phyloP scores from a whole-genome alignment of 2,113 vertebrate genomes.

The Paratilapia polleni region DNA sequence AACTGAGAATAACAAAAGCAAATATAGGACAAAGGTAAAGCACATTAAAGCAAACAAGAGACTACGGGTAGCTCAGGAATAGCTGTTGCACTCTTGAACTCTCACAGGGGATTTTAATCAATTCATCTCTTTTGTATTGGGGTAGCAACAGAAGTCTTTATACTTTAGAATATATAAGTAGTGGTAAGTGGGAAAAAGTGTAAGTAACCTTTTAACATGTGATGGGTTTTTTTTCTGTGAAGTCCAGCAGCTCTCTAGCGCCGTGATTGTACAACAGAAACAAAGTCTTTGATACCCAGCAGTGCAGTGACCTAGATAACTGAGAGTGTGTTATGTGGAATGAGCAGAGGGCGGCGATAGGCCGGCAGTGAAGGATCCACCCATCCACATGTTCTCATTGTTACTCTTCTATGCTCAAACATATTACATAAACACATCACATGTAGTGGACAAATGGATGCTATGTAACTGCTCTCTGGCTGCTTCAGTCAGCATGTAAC shows the following conservation, averaged over 20 bases:
- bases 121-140: fast-evolving
- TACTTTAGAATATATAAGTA: neutral
- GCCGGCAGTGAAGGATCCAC: constrained; percentile 25
- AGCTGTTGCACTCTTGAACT: neutral
- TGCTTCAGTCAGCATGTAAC: constrained; percentile 22
- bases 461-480: constrained; percentile 39
- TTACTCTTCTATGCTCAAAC: constrained; percentile 9
- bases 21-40: neutral
- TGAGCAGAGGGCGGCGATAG: neutral
- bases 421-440: constrained; percentile 68
- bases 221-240: neutral
- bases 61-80: fast-evolving
- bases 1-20: neutral
- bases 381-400: constrained; percentile 52
- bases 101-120: neutral
- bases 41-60: neutral
- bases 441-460: constrained; percentile 51
- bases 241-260: neutral
- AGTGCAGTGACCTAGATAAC: constrained; percentile 57
- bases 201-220: neutral
- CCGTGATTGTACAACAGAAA: neutral
- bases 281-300: constrained; percentile 14
- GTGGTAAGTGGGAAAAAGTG: neutral
- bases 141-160: neutral
- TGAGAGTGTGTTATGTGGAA: constrained; percentile 2